A percentile compares a stretch with the other conserved stretches of the same genome.
Evolutionary conservation across 2,888 invertebrate genomes (phyloP).

Genomic region (Clepsis dumicolana): DNA sequence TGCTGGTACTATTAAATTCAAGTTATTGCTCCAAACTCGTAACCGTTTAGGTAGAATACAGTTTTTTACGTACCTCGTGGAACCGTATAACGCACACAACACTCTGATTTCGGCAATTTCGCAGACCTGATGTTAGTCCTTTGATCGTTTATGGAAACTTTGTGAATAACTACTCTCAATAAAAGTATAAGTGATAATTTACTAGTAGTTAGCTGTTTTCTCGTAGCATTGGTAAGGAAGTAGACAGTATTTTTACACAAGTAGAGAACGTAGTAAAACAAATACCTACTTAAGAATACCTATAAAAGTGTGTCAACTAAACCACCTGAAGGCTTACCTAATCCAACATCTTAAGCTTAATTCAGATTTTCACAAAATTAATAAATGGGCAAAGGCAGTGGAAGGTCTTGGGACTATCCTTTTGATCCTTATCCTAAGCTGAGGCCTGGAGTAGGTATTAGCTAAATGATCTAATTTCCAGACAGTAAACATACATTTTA

Average conservation of each 20-base stretch:
- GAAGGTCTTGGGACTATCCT: too few relatives aligned
- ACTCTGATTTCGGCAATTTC: not conserved
- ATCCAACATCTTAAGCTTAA: too few relatives aligned
- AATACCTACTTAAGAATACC: too few relatives aligned
- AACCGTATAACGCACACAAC: not conserved
- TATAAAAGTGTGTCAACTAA: too few relatives aligned
- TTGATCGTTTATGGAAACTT: not conserved
- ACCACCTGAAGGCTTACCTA: too few relatives aligned
- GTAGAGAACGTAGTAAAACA: not conserved
- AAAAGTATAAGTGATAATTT: not conserved
- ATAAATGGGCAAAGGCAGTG: too few relatives aligned
- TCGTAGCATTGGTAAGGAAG: too few relatives aligned
- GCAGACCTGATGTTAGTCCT: not conserved
- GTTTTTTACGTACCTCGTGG: not conserved
- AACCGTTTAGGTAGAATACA: not conserved
- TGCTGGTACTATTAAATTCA: constrained; percentile 7
- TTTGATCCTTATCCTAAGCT: too few relatives aligned
- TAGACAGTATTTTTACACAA: not conserved
- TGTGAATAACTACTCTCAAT: not conserved
- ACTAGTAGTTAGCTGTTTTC: not conserved
- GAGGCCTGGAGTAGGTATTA: too few relatives aligned
- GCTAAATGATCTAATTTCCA: too few relatives aligned
- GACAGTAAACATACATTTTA: too few relatives aligned
- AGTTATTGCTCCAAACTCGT: not conserved
- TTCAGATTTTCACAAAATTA: too few relatives aligned